These are phyloP conservation scores for Ephydatia muelleri DNA, from an alignment of 37 sponge, comb jelly and placozoan species.

Conservation along the genomic window DNA sequence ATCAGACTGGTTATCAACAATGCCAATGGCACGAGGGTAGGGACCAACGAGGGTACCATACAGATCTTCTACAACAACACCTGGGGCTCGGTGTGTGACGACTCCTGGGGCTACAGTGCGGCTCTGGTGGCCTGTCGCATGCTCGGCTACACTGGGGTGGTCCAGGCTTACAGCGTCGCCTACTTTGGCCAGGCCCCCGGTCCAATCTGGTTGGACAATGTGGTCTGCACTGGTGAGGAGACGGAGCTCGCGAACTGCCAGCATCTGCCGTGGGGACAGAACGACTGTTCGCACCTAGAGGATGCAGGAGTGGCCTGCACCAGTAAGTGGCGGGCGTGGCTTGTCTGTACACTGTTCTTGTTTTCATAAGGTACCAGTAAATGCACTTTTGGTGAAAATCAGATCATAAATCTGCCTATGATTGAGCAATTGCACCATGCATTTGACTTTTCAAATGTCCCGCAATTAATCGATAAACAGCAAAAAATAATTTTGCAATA, in stretches of 20 bases:
- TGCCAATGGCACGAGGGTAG: neutral
- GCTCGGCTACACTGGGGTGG: conserved; percentile 52
- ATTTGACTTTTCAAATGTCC: too few relatives aligned
- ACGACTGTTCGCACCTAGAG: conserved; percentile 26
- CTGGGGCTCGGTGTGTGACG: conserved; percentile 52
- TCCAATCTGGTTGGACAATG: conserved; percentile 34
- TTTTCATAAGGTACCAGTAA: too few relatives aligned
- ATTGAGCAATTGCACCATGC: too few relatives aligned
- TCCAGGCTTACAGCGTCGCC: conserved; percentile 27
- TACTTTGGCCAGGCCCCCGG: conserved; percentile 33
- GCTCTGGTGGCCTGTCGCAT: conserved; percentile 60
- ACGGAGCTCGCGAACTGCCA: conserved; percentile 32
- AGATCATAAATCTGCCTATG: too few relatives aligned
- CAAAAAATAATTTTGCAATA: too few relatives aligned
- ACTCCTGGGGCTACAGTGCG: conserved; percentile 42
- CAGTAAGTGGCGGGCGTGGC: conserved; percentile 29
- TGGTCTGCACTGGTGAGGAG: conserved; percentile 45
- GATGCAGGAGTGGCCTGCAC: conserved; percentile 67
- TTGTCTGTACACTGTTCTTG: too few relatives aligned
- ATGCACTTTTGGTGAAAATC: too few relatives aligned
- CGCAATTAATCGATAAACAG: too few relatives aligned
- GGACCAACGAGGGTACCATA: conserved; percentile 35
- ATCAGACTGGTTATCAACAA: conserved; percentile 27
- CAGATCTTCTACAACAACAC: conserved; percentile 44
- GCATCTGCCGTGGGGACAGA: conserved; percentile 2